phyloP scores from a whole-genome alignment of 2,797 vertebrate species.

The Ciconia nigra region DNA sequence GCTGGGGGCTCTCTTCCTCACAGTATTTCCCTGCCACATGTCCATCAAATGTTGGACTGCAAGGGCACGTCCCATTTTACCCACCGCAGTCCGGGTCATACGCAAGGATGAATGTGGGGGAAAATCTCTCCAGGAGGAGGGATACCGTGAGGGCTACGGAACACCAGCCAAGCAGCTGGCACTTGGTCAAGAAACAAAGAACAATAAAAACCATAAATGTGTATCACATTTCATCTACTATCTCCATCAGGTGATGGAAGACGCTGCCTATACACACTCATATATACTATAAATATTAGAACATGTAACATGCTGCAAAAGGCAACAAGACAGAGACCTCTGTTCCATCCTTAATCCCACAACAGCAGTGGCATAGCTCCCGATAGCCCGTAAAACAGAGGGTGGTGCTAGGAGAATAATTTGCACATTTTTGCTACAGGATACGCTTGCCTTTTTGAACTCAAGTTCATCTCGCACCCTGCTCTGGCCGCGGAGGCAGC shows the following conservation, averaged over 20 bases:
- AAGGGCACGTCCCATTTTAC: background rate
- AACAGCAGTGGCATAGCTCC: background rate
- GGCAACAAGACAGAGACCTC: background rate
- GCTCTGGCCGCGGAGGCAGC: background rate
- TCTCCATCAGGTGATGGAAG: background rate
- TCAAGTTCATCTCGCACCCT: fast-evolving
- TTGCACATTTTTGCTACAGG: background rate
- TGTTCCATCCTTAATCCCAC: background rate
- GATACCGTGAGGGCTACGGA: background rate
- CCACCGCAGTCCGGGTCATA: background rate
- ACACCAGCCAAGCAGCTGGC: background rate
- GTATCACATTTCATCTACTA: background rate
- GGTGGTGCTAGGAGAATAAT: background rate
- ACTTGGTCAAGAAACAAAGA: background rate
- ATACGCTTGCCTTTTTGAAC: background rate
- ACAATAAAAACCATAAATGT: background rate
- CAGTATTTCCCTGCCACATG: background rate
- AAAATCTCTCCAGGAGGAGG: background rate
- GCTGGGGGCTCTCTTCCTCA: background rate
- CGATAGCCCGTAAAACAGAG: background rate
- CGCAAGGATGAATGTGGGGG: fast-evolving
- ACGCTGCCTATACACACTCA: background rate
- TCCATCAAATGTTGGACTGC: background rate
- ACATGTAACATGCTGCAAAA: background rate
- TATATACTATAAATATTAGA: background rate